Conservation (phyloP, 1,140 invertebrate species). For the Agrypnia vestita region DNA sequence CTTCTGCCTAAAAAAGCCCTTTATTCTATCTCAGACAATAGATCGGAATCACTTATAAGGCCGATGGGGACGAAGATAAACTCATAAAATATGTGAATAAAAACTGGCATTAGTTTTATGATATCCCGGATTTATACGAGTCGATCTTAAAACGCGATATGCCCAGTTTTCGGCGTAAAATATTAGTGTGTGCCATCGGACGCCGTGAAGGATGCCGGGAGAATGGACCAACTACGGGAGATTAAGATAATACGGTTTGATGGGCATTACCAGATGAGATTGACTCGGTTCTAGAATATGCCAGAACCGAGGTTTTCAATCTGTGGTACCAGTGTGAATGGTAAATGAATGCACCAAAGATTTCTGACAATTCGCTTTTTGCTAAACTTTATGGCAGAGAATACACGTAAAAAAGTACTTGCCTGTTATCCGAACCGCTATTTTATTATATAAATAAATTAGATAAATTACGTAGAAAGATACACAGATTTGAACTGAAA, state of each 20-base stretch:
- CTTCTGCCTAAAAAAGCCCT: background rate
- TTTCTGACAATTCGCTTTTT: too few species aligned
- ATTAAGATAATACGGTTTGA: conserved; percentile 49
- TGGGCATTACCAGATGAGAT: conserved; percentile 41
- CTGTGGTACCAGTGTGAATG: too few species aligned
- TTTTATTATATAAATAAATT: too few species aligned
- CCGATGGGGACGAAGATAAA: conserved; percentile 6
- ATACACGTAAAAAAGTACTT: too few species aligned
- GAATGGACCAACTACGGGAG: conserved; percentile 25
- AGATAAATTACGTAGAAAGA: too few species aligned
- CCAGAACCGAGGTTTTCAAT: background rate
- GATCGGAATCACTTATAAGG: conserved; percentile 11
- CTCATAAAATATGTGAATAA: conserved; percentile 25
- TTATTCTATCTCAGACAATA: conserved; percentile 10
- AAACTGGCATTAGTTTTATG: conserved; percentile 22
- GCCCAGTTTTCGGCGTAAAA: conserved; percentile 9
- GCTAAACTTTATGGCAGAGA: too few species aligned
- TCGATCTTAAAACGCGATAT: conserved; percentile 20
- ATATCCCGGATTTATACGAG: conserved; percentile 16
- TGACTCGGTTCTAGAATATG: background rate
- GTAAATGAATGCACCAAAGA: too few species aligned
- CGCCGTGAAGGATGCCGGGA: conserved; percentile 1
- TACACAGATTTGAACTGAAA: too few species aligned
- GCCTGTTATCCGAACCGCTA: too few species aligned
- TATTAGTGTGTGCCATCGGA: background rate